Conservation (phyloP, 2,888 invertebrate genomes). For the Rhaphigaster nebulosa region DNA sequence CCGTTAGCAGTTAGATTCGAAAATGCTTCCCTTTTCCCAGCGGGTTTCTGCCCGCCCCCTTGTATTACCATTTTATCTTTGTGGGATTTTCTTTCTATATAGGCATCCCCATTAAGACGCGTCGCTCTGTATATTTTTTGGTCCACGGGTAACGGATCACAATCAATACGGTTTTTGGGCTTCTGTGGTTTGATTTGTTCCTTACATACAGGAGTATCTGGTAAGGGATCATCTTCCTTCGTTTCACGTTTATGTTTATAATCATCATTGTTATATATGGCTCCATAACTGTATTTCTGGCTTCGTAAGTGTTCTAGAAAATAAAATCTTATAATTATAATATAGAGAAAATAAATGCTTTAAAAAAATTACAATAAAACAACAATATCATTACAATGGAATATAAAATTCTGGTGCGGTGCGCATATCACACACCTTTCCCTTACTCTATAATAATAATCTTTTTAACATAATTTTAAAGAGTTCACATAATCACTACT, state of each 20-base stretch:
- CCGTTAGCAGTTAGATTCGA: background rate
- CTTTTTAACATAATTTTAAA: too few relatives aligned
- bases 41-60: background rate
- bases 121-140: background rate
- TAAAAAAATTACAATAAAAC: too few relatives aligned
- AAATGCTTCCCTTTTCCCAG: background rate
- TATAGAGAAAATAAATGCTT: background rate
- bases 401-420: too few relatives aligned
- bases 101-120: background rate
- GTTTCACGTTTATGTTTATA: background rate
- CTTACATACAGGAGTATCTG: background rate
- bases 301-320: background rate
- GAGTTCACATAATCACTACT: too few relatives aligned
- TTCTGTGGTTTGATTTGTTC: background rate
- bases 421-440: too few relatives aligned
- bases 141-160: background rate
- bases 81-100: background rate
- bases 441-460: too few relatives aligned
- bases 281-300: slow-evolving; percentile 2
- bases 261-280: background rate
- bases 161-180: background rate
- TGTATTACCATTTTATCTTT: background rate
- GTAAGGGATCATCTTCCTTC: background rate
- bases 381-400: too few relatives aligned
- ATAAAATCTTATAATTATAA: background rate